Conservation (phyloP, 2,113 vertebrate genomes). For the Furnarius figulus region DNA sequence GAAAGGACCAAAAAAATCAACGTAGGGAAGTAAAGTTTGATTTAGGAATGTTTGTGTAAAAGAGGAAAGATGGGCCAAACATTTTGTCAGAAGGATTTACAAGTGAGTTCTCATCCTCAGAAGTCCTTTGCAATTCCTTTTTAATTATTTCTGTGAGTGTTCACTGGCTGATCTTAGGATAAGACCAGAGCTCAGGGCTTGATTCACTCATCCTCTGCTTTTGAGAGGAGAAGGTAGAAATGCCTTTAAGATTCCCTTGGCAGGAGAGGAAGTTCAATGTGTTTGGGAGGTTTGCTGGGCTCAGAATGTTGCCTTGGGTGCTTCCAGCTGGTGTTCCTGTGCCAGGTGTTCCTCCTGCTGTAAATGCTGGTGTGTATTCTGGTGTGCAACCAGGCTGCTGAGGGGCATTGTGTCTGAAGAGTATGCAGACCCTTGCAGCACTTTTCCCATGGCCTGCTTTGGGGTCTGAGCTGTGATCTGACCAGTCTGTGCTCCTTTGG, state of each 20-base stretch:
- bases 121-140: background rate
- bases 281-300: background rate
- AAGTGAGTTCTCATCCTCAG: background rate
- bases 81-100: background rate
- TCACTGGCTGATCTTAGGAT: background rate
- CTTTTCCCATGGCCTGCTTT: accelerated
- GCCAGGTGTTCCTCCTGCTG: background rate
- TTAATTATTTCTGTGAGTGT: background rate
- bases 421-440: background rate
- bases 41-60: background rate
- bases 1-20: background rate
- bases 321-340: background rate
- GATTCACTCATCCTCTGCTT: background rate
- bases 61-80: background rate
- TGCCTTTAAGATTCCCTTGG: background rate
- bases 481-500: background rate
- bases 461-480: background rate
- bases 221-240: background rate
- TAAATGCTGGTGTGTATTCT: background rate
- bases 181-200: background rate
- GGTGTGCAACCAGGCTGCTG: background rate
- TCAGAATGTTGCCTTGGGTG: background rate
- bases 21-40: background rate
- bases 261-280: background rate
- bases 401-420: accelerated